Evolutionary conservation across 2,113 vertebrate species (phyloP).

Genomic region (Tapirus terrestris): DNA sequence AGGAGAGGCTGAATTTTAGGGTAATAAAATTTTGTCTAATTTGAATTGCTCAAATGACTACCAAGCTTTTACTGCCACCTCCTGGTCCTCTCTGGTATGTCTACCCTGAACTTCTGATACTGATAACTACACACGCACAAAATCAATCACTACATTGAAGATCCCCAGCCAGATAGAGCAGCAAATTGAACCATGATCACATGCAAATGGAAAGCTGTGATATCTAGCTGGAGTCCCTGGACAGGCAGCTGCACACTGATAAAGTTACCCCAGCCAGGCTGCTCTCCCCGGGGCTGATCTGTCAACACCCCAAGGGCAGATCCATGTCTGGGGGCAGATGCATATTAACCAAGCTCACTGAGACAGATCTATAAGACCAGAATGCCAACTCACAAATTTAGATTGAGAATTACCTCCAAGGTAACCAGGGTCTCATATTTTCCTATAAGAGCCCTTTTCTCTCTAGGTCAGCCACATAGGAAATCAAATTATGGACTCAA

Average conservation of each 20-base stretch:
- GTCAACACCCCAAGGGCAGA: background rate
- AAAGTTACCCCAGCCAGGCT: background rate
- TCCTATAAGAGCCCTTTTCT: background rate
- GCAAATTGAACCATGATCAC: background rate
- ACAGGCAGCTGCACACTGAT: background rate
- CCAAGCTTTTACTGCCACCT: conserved; percentile 73
- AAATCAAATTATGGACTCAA: background rate
- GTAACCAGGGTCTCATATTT: background rate
- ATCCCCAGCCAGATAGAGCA: background rate
- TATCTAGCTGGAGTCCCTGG: fast-evolving
- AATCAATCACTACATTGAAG: background rate
- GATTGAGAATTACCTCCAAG: background rate
- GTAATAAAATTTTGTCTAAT: background rate
- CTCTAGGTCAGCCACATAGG: background rate
- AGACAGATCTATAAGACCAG: background rate
- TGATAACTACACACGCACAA: background rate
- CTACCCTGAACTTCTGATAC: background rate
- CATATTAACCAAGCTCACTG: background rate
- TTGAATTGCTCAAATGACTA: conserved; percentile 18
- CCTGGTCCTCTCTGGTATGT: conserved; percentile 31
- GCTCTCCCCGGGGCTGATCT: background rate
- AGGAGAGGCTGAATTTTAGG: background rate
- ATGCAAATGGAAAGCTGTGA: background rate
- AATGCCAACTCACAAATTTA: background rate
- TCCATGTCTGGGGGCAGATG: background rate